Evolutionary conservation across 1,140 invertebrate genomes (phyloP), one percentile per base, ranked within the genome.

Genomic region (Hydropsyche tenuis): DNA sequence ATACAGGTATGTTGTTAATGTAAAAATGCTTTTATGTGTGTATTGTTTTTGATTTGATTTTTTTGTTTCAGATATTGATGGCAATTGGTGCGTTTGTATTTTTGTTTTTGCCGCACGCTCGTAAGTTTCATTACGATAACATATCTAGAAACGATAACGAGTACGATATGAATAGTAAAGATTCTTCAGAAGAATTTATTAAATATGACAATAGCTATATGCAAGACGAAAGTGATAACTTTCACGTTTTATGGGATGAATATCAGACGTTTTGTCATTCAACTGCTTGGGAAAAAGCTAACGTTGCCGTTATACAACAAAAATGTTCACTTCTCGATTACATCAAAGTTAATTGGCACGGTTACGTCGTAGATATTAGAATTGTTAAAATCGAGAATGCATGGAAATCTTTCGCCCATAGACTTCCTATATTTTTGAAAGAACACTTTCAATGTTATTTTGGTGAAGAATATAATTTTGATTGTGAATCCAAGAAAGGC

Each of bases 251-350:
- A 9, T 93, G 91, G 91, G 90, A 93, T 42, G 87, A 89, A 62
- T 94, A 90, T 79, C 89, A 92, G 75, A 88, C 88, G 43, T 87
- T 91, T 63, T 93, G 92, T 79, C 88, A 91, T 74, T 85, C 89
- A 73, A 88, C 90, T 16, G 86, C 90, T 0, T 90, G 89, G 87
- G 86, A 89, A 64, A 87, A 90, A 77, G 81, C 86, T 5, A 91
- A 91, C 63, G 87, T 86, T 5, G 89, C 89, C 18, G 85, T 87
- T 30, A 88, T 90, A 0, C 92, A 93, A 80, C 82, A 91, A 0
- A 88, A 88, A 56, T 94, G 92, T 77, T 85, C 89, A 0, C 85
- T 91, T 45, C 79, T 93, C 0, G 88, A 91, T 68, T 88, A 90
- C 11, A 81, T 89, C 25, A 81, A 85, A 0, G 84, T 93, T 3